Base-by-base conservation (phyloP, 2,113 vertebrate species). In the Aegithalos caudatus region DNA sequence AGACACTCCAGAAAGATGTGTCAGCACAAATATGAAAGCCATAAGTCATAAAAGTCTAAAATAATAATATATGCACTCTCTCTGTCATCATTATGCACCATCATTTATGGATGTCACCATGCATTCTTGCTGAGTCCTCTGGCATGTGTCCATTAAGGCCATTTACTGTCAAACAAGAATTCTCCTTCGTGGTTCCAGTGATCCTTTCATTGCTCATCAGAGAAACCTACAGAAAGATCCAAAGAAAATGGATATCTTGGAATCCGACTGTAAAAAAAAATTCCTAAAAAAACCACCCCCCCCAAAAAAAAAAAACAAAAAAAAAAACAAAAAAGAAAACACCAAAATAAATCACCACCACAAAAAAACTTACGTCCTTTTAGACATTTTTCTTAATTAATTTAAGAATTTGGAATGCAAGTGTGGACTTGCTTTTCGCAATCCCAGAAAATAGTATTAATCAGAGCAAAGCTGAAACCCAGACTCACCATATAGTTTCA, bases 101-200 rank as follows among this genome's bases (percentile, higher is more conserved):
- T 86, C 50, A 65, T 81, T 94, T 87, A 47, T 7, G 17, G 74
- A 72, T 57, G 87, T 76, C 73, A 72, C 11, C 48, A 28, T 73
- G 74, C 88, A 94, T 70, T 93, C 88, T 76, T 85, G 64, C 70
- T 94, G 85, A 97, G 88, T 76, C 38, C 61, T 82, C 76, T 91
- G 83, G 45, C 80, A 31, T 72, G 25, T 93, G 60, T 86, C 92
- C 95, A 97, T 93, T 91, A 93, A 47, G 62, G 19, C 58, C 65
- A 91, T 94, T 97, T 96, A 83, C 57, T 85, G 51, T 88, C 81
- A 96, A 79, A 76, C 65, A 95, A 91, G 86, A 33, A 93, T 81
- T 77, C 16, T 76, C 37, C 45, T 77, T 62, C 11, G 1, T 9
- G 19, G 14, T 64, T 57, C 37, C 57, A 48, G 37, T 73, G 62